Base-by-base conservation (phyloP, 1,140 invertebrate species). In the Pissodes strobi region DNA sequence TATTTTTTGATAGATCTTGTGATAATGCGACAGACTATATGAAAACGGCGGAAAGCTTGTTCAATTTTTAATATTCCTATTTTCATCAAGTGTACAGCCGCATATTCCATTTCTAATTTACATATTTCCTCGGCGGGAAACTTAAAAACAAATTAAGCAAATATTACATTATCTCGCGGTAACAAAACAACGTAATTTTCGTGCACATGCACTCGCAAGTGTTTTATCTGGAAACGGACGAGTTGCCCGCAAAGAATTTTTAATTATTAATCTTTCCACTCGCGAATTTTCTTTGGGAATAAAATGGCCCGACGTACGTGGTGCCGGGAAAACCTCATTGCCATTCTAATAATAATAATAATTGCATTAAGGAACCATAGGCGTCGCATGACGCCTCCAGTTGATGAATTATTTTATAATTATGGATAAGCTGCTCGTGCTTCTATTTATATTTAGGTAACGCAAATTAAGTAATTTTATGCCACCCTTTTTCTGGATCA, bases 221-320 rank as follows among this genome's bases (percentile, higher is more conserved):
- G 38, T 56, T 56, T 56, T 43, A 43, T 41, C 53, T 41, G 34
- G 53, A 9, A 56, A 39, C 53, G 38, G 53, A 19, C 34, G 53
- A 56, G 53, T 56, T 43, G 19, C 34, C 39, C 37, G 53, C 53
- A 41, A 56, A 56, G 53, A 56, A 56, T 56, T 56, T 56, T 56
- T 56, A 56, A 56, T 56, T 56, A 56, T 56, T 56, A 56, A 56
- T 56, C 53, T 56, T 56, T 56, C 53, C 34, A 23, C 38, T 18
- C 18, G 38, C 34, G 53, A 39, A 41, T 41, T 41, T 56, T 56
- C 38, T 56, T 56, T 39, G 34, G 53, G 39, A 56, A 56, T 56
- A 56, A 56, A 56, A 56, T 56, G 53, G 53, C 53, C n/a, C 53
- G 53, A 56, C 34, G 53, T 56, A 39, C 21, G 21, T 38, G 53